Evolutionary conservation across 1,140 invertebrate genomes (phyloP), one percentile per base, ranked within the genome.

Genomic region (Marisa cornuarietis): DNA sequence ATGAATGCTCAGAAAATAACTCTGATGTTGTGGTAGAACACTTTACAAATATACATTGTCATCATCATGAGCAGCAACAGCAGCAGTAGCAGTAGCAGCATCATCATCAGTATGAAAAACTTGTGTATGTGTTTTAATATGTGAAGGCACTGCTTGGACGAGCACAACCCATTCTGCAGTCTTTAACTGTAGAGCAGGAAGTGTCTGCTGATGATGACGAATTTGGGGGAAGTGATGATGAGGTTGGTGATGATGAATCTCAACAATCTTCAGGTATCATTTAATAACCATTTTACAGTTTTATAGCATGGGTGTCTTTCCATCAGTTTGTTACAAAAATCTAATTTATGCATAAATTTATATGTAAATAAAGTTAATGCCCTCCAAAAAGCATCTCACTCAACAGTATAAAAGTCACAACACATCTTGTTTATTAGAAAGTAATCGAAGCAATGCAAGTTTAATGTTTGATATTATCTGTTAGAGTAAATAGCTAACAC

Each of bases 171-270:
- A 81, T 85, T 49, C 82, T 88, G 11, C 87, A 89, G 68, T 84
- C 88, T 42, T 78, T 89, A 54, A 89, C 88, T 13, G 72, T 89
- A 42, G 88, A 90, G 68, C 80, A 81, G 71, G 87, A 89, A 75
- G 78, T 88, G 20, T 86, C 87, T 71, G 87, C 85, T 83, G 87
- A 87, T 58, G 82, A 85, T 78, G 85, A 87, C 75, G 85, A 88
- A 69, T 80, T 87, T 76, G 86, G 86, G 61, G 88, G 87, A 68
- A 89, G 87, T 83, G 88, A 90, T 81, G 89, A 90, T 84, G 89
- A 90, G 80, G 73, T 89, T 18, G 88, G 88, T 14, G 89, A 89
- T 83, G 88, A 90, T 65, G 89, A 90, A 84, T 75, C 81, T 54
- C 82, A 83, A 26, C 88, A 83, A 79, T 71, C 76, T 68, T 52